Evolutionary conservation across 2,888 invertebrate genomes (phyloP).

Genomic region (Hetaerina titia): DNA sequence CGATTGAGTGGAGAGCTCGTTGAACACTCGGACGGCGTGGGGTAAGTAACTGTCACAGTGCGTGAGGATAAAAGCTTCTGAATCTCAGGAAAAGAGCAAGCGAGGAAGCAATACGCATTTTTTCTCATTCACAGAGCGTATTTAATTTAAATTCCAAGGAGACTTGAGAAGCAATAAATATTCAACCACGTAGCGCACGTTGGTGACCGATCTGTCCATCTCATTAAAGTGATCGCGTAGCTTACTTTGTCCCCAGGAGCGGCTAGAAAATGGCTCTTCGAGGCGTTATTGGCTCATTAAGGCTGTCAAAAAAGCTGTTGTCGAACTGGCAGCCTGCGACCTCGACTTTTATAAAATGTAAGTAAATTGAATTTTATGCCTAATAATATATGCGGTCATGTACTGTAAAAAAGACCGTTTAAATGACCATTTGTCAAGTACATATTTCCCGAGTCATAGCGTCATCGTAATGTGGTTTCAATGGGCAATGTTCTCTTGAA

Average conservation of each 20-base stretch:
- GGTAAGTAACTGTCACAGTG: background rate
- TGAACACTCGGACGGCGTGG: background rate
- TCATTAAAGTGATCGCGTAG: background rate
- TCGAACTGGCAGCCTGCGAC: background rate
- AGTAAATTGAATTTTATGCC: background rate
- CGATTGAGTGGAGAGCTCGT: background rate
- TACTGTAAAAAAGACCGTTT: background rate
- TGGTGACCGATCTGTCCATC: background rate
- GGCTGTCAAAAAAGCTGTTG: conserved; percentile 7
- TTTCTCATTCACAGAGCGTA: background rate
- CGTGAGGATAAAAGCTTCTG: background rate
- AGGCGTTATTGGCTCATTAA: background rate
- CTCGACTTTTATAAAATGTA: conserved; percentile 32
- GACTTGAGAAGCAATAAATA: background rate
- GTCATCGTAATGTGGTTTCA: no score
- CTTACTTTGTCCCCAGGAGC: background rate
- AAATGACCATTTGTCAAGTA: no score
- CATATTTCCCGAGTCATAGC: no score
- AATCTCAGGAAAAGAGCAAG: background rate
- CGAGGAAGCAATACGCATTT: background rate
- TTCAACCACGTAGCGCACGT: background rate
- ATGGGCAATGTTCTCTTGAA: no score
- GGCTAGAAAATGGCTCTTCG: conserved; percentile 46
- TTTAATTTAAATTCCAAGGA: background rate
- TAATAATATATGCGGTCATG: background rate